Percentiles rank a stretch among this genome's conserved stretches.
phyloP scores from a whole-genome alignment of 2,113 vertebrate species.

The Pundamilia nyererei region DNA sequence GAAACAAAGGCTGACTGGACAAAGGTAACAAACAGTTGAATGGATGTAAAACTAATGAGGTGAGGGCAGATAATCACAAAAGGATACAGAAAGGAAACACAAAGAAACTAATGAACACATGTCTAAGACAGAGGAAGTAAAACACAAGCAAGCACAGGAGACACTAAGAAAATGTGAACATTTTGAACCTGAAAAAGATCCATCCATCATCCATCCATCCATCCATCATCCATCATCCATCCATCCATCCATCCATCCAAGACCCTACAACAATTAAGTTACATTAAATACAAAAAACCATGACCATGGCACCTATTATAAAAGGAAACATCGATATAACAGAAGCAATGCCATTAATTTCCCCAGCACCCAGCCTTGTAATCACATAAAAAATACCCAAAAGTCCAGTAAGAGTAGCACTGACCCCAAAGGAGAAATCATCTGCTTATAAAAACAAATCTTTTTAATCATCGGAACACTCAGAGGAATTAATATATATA shows the following conservation, averaged over 20 bases:
- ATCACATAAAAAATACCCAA: background rate
- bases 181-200: background rate
- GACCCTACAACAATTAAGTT: background rate
- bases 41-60: background rate
- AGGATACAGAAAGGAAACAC: background rate
- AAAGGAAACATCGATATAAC: background rate
- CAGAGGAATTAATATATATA: background rate
- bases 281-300: background rate
- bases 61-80: background rate
- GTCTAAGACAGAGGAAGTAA: background rate
- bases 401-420: background rate
- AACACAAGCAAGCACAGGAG: background rate
- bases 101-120: background rate
- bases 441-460: background rate
- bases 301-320: conserved; percentile 1
- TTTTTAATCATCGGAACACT: background rate
- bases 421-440: background rate
- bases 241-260: background rate
- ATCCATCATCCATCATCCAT: background rate
- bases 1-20: background rate
- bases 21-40: background rate
- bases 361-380: background rate
- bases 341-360: background rate
- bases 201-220: background rate
- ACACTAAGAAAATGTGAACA: background rate